Percentiles rank a stretch among this genome's conserved stretches.
These are phyloP conservation scores for Ethmia dodecea DNA, from an alignment of 2,888 invertebrate genomes.

Conservation along the genomic window DNA sequence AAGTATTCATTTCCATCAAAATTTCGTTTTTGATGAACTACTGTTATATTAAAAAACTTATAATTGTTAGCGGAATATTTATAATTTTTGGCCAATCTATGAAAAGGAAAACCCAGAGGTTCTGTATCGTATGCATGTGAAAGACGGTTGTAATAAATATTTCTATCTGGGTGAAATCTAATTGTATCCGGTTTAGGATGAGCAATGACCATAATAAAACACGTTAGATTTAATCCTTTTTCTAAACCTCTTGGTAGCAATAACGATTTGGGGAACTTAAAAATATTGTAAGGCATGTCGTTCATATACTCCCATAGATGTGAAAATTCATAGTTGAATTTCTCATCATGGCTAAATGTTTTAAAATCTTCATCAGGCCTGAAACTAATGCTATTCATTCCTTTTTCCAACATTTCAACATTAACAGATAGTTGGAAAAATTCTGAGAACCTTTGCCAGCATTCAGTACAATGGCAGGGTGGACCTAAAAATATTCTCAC, in stretches of 20 bases:
- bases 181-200: conserved; percentile 21
- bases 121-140: conserved; percentile 38
- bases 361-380: no score
- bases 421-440: conserved; percentile 58
- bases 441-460: conserved; percentile 40
- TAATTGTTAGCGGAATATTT: conserved; percentile 42
- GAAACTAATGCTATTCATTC: no score
- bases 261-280: conserved; percentile 55
- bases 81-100: conserved; percentile 37
- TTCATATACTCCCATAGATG: no score
- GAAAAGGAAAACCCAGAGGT: conserved; percentile 65
- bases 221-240: conserved; percentile 50
- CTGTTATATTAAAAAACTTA: conserved; percentile 50
- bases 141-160: conserved; percentile 31
- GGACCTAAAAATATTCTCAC: conserved; percentile 61
- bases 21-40: conserved; percentile 44
- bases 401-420: conserved; percentile 33
- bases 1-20: conserved; percentile 36
- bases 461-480: conserved; percentile 34
- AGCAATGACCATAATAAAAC: conserved; percentile 49
- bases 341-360: no score
- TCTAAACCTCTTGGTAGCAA: conserved; percentile 52
- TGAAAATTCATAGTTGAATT: no score
- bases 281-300: conserved; percentile 36
- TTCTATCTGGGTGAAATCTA: conserved; percentile 19